Evolutionary conservation across 1,140 invertebrate genomes (phyloP).

Genomic region (Nomia melanderi): DNA sequence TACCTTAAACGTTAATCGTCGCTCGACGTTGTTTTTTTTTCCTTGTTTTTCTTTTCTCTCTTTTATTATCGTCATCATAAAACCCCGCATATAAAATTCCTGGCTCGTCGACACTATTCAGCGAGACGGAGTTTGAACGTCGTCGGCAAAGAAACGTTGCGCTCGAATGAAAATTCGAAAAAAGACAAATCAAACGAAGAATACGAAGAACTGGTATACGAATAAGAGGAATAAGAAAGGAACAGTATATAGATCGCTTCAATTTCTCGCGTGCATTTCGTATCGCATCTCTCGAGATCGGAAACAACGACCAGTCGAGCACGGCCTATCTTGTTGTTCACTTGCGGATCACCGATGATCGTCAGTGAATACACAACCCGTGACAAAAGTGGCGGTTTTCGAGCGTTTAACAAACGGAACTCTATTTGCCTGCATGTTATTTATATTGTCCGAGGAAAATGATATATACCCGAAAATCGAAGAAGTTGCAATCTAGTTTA

Average conservation of each 20-base stretch:
- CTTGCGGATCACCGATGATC: conserved; percentile 29
- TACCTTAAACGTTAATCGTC: conserved; percentile 17
- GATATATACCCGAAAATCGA: conserved; percentile 72
- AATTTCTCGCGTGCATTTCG: conserved; percentile 16
- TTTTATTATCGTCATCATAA: conserved; percentile 34
- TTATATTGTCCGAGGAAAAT: conserved; percentile 75
- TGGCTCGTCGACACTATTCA: conserved; percentile 27
- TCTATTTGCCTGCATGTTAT: conserved; percentile 42
- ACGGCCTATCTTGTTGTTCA: conserved; percentile 20
- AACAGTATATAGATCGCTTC: conserved; percentile 13
- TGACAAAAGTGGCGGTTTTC: conserved; percentile 38
- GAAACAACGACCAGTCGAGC: conserved; percentile 31
- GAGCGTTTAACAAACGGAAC: conserved; percentile 38
- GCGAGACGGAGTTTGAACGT: conserved; percentile 15
- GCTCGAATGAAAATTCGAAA: conserved; percentile 26
- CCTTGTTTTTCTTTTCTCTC: too few relatives aligned
- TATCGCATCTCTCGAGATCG: conserved; percentile 8
- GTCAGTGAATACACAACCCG: conserved; percentile 54
- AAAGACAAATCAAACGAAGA: conserved; percentile 11
- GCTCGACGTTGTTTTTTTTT: conserved; percentile 41
- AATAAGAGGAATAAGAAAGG: too few relatives aligned
- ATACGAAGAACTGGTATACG: not conserved
- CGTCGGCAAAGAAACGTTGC: not conserved
- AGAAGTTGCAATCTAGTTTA: conserved; percentile 70
- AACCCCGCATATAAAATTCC: conserved; percentile 39